Conservation (phyloP, 1,140 invertebrate species). For the Drosophila takahashii region DNA sequence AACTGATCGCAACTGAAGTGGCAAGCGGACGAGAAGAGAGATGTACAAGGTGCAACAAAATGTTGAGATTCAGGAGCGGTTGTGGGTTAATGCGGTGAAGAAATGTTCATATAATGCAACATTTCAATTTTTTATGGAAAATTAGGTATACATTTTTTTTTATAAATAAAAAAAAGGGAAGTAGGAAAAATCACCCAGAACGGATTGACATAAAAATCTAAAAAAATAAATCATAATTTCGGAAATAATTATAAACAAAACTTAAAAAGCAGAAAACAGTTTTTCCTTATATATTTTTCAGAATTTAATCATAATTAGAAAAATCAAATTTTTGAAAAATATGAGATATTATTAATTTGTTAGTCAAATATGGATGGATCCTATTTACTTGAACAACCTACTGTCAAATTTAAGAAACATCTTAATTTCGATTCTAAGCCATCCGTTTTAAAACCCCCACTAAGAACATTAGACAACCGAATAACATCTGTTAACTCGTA, state of each 20-base stretch:
- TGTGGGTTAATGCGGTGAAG: conserved; percentile 1
- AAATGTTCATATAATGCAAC: background rate
- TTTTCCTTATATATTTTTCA: no score
- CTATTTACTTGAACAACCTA: background rate
- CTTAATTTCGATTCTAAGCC: no score
- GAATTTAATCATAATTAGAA: no score
- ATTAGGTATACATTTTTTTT: no score
- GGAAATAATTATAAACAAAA: background rate
- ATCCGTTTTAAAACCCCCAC: background rate
- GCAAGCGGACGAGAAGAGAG: conserved; percentile 25
- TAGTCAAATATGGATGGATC: background rate
- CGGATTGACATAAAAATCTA: background rate
- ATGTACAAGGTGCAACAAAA: background rate
- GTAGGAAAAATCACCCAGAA: no score
- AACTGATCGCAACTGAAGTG: conserved; percentile 54
- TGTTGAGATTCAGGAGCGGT: conserved; percentile 38
- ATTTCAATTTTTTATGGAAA: no score
- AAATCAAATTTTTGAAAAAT: no score
- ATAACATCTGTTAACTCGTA: background rate
- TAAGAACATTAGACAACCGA: background rate
- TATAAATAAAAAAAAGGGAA: no score
- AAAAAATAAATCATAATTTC: background rate
- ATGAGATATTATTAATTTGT: background rate
- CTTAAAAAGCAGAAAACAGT: background rate
- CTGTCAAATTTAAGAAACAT: background rate